Conservation (phyloP, 2,888 invertebrate genomes). For the Eilema griseolum region DNA sequence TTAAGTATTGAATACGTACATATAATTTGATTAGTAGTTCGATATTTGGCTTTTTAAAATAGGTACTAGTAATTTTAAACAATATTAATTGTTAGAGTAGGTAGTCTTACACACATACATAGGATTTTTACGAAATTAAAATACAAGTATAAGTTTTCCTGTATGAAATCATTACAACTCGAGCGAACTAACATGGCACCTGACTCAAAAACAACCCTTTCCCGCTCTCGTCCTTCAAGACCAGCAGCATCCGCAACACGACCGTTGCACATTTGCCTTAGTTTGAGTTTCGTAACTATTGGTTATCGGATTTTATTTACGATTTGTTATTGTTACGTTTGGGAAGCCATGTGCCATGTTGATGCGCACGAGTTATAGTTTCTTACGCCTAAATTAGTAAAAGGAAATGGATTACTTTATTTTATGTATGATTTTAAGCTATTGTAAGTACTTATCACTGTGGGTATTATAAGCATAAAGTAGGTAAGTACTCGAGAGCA, state of each 20-base stretch:
- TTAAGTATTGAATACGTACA: no score
- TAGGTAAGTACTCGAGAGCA: constrained; percentile 2
- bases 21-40: neutral
- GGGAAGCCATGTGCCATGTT: no score
- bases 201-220: no score
- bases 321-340: no score
- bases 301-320: no score
- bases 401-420: neutral
- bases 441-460: neutral
- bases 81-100: neutral
- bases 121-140: neutral
- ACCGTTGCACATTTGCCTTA: no score
- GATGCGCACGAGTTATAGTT: no score
- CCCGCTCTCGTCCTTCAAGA: no score
- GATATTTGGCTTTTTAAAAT: neutral
- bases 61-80: neutral
- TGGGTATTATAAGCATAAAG: constrained; percentile 1
- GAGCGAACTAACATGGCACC: no score
- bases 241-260: no score
- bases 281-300: no score
- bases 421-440: neutral
- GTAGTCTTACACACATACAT: neutral
- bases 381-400: neutral
- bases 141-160: neutral
- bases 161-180: no score